phyloP scores from a whole-genome alignment of 2,797 vertebrate species.

The Leptodactylus fallax region DNA sequence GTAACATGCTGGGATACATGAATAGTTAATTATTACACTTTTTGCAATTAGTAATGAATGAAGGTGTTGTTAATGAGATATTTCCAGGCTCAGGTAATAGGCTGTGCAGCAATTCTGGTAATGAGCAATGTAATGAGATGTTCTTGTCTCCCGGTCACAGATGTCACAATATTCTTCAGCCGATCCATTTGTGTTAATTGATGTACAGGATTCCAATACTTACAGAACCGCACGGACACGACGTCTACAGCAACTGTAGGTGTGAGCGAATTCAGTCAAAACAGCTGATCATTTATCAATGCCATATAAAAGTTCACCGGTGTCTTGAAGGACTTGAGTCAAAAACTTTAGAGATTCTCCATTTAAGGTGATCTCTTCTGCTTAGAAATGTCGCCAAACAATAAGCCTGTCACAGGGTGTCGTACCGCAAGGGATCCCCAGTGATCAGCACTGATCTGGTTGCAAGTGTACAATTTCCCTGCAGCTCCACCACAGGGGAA shows the following conservation, averaged over 20 bases:
- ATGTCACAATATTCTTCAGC: neutral
- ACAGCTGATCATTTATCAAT: neutral
- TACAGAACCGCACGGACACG: neutral
- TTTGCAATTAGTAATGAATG: conserved; percentile 15
- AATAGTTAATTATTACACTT: neutral
- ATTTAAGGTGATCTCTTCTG: no score
- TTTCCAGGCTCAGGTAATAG: conserved; percentile 4
- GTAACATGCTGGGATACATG: neutral
- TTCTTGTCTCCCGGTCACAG: conserved; percentile 17
- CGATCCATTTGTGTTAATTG: conserved; percentile 24
- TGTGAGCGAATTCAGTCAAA: neutral
- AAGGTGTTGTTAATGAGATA: conserved; percentile 12
- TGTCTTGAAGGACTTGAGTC: no score
- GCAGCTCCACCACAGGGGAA: no score
- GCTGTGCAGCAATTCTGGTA: neutral
- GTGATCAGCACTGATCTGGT: no score
- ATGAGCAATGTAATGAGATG: conserved; percentile 13
- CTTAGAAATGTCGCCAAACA: neutral
- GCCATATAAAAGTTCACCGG: neutral
- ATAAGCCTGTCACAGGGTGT: no score
- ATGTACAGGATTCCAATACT: conserved; percentile 26
- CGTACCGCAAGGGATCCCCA: no score
- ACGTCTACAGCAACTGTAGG: neutral
- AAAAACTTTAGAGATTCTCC: no score
- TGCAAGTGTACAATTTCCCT: no score